These are phyloP conservation scores for Pachycephala philippinensis DNA, from an alignment of 2,113 vertebrate genomes.

Conservation along the genomic window DNA sequence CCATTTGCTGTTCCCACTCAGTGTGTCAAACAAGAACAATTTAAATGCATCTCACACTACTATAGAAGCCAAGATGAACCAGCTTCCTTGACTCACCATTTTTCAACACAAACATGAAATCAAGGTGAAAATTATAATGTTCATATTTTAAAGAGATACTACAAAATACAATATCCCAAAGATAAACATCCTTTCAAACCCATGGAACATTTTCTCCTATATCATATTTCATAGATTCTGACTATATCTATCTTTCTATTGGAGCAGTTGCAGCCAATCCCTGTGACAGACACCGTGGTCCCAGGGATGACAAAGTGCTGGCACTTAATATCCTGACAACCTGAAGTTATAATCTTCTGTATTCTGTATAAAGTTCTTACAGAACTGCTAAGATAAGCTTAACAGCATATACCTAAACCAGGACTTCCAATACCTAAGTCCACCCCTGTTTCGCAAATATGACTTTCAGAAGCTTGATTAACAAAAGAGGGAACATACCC, in stretches of 20 bases:
- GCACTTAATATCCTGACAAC: not conserved
- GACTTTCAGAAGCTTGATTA: slow-evolving; percentile 26
- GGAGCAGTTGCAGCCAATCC: not conserved
- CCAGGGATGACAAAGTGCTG: not conserved
- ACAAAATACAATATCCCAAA: not conserved
- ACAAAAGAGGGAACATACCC: slow-evolving; percentile 78
- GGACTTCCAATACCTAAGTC: not conserved
- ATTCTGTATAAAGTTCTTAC: not conserved
- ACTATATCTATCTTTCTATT: not conserved
- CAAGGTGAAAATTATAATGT: not conserved
- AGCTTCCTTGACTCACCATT: not conserved
- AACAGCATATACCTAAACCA: not conserved
- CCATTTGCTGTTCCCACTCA: not conserved
- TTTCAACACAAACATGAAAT: not conserved
- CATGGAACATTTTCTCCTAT: not conserved
- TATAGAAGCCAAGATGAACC: not conserved
- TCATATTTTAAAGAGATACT: not conserved
- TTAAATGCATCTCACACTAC: not conserved
- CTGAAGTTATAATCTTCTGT: not conserved
- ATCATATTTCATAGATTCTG: not conserved
- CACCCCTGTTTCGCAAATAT: slow-evolving; percentile 49
- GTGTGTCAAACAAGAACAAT: not conserved
- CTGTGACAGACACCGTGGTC: not conserved
- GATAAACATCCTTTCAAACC: not conserved
- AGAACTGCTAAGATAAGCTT: not conserved